phyloP scores from a whole-genome alignment of 2,797 vertebrate species.

The Myiotriccus ornatus region DNA sequence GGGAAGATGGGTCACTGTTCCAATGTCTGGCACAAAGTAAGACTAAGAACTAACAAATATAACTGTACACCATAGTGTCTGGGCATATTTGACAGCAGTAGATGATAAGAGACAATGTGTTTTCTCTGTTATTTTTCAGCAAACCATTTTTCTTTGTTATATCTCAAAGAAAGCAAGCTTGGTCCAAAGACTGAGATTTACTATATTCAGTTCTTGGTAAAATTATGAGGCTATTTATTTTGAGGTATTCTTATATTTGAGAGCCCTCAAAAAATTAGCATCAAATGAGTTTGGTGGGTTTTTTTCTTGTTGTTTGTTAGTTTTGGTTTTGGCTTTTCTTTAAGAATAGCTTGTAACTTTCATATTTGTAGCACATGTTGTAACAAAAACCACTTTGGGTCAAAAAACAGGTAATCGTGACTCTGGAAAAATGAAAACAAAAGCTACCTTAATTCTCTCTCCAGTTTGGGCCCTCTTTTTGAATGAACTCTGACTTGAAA shows the following conservation, averaged over 20 bases:
- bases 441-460: neutral
- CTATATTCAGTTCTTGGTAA: neutral
- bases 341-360: neutral
- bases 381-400: neutral
- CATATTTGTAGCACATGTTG: neutral
- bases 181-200: neutral
- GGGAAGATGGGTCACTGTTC: neutral
- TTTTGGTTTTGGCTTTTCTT: neutral
- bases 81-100: neutral
- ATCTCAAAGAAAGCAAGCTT: neutral
- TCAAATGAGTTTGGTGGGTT: neutral
- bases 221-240: neutral
- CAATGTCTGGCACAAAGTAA: neutral
- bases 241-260: neutral
- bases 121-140: slow-evolving; percentile 42
- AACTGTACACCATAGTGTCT: neutral
- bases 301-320: too few relatives aligned
- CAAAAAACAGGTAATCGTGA: neutral
- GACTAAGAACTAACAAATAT: neutral
- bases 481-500: neutral
- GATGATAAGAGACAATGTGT: neutral
- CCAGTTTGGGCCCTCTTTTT: neutral
- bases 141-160: slow-evolving; percentile 2
- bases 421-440: neutral
- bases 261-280: neutral